phyloP scores from a whole-genome alignment of 2,113 vertebrate genomes.

The Agapornis roseicollis region DNA sequence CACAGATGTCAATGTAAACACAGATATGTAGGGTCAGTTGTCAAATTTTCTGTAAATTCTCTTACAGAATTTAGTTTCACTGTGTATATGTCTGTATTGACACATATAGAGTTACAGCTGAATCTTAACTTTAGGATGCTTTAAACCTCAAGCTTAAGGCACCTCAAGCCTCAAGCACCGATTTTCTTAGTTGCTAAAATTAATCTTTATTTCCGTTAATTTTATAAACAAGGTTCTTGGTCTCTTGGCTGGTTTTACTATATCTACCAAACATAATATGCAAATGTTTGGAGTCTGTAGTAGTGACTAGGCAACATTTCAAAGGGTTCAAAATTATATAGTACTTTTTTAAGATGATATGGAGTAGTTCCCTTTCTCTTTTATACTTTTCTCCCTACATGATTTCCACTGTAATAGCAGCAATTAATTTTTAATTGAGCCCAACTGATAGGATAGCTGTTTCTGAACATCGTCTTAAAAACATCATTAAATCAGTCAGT shows the following conservation, averaged over 20 bases:
- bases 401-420: background rate
- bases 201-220: background rate
- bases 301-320: background rate
- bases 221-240: background rate
- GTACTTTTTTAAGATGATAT: background rate
- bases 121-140: background rate
- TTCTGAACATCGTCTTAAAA: background rate
- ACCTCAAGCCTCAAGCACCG: background rate
- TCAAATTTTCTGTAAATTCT: background rate
- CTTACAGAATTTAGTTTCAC: background rate
- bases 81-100: background rate
- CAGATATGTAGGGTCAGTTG: background rate
- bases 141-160: background rate
- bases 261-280: background rate
- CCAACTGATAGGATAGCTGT: background rate
- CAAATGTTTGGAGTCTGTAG: background rate
- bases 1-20: background rate
- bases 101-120: background rate
- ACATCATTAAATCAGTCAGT: background rate
- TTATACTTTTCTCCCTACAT: background rate
- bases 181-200: background rate
- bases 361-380: background rate
- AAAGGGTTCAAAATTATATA: background rate
- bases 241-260: background rate
- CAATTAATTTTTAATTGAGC: background rate